Evolutionary conservation across 2,797 vertebrate genomes (phyloP), one percentile per base, ranked within the genome.

Genomic region (Discoglossus pictus): DNA sequence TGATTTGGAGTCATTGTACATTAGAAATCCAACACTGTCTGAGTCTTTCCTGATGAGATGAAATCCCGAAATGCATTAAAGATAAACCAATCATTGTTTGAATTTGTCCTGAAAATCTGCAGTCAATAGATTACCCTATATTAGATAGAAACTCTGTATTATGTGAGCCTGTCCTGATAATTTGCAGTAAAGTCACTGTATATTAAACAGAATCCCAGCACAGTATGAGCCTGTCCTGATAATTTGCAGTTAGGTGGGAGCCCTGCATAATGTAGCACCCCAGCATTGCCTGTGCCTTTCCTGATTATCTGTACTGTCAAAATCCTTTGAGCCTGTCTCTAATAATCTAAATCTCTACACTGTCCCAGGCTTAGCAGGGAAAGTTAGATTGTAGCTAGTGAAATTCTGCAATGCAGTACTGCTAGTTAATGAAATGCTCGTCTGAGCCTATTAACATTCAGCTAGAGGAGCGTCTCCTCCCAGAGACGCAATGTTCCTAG

Each of bases 341-440:
- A 13, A 25, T 24, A 10, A 56, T 56, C 42, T 39, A 34, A 55
- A 46, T 47, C 23, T 17, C 13, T 34, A 39, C 35, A 39, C 13
- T 34, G 34, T 71, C 35, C 15, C 36, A 62, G 43, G 34, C 43
- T 31, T 71, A 23, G 38, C 36, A 35, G 24, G 56, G 56, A 60
- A 64, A 58, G 61, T 55, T 58, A 52, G 52, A 64, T 61, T 64
- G 61, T 23, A 59, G 46, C 68, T 58, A 64, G 52, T 64, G 53
- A 71, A 71, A 71, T 71, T 25, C 68, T 71, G 68, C 68, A 71
- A 71, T 71, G 68, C 68, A 71, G 68, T 34, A 64, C 68, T 64
- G 68, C 68, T 64, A 71, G 68, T 71, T 71, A 71, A 71, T 71
- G 68, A 71, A 71, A 71, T 64, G 68, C 60, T 71, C 44, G 25